A percentile compares a stretch with the other conserved stretches of the same genome.
These are phyloP conservation scores for Brachionus manjavacas DNA, from an alignment of 1,140 invertebrate genomes.

Conservation along the genomic window DNA sequence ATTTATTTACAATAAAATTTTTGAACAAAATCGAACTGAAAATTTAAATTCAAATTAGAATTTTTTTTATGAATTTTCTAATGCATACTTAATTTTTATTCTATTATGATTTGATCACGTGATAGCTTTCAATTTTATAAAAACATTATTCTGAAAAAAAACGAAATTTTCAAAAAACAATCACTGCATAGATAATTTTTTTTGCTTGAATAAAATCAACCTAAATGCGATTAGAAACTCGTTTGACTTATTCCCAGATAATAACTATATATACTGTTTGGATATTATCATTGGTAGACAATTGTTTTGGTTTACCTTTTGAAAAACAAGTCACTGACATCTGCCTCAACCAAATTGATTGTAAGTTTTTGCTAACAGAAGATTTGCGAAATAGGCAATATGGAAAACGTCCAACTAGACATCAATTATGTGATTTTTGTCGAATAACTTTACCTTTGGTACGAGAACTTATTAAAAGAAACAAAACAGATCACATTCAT, in stretches of 20 bases:
- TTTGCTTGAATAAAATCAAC: background rate
- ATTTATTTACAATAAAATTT: no score
- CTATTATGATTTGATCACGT: background rate
- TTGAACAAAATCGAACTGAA: no score
- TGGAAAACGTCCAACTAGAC: background rate
- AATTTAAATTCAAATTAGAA: no score
- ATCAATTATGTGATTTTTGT: slow-evolving; percentile 22
- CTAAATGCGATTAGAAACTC: background rate
- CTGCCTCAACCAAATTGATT: background rate
- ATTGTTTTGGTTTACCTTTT: background rate
- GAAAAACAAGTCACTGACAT: slow-evolving; percentile 1
- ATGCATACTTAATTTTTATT: background rate
- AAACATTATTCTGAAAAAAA: background rate
- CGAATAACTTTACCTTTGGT: slow-evolving; percentile 7
- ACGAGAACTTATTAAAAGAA: slow-evolving; percentile 10
- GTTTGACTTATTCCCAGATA: background rate
- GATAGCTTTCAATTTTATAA: background rate
- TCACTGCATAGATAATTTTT: background rate
- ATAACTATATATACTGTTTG: background rate
- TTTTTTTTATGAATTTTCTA: no score
- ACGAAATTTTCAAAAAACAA: background rate
- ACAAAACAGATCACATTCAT: slow-evolving; percentile 32
- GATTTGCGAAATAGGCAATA: background rate
- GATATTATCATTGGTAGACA: background rate
- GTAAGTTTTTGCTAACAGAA: slow-evolving; percentile 17